Evolutionary conservation across 1,140 invertebrate genomes (phyloP).

Genomic region (Onthophagus taurus): DNA sequence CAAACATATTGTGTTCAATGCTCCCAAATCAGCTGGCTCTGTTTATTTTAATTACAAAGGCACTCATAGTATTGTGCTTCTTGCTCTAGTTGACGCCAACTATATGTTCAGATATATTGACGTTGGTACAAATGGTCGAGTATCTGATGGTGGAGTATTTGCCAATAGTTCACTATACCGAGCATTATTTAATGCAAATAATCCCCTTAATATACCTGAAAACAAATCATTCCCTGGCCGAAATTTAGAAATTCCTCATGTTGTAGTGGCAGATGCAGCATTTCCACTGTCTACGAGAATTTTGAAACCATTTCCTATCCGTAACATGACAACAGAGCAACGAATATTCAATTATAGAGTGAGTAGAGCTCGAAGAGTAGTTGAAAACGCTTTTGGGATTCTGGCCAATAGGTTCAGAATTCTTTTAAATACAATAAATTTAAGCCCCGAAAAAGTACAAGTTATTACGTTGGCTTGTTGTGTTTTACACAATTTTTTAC

Average conservation of each 20-base stretch:
- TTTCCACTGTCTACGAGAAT: too few relatives aligned
- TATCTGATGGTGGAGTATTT: constrained; percentile 29
- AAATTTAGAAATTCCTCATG: constrained; percentile 16
- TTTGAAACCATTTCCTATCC: too few relatives aligned
- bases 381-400: too few relatives aligned
- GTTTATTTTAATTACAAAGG: constrained; percentile 39
- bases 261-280: constrained; percentile 36
- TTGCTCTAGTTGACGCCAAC: constrained; percentile 5
- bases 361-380: too few relatives aligned
- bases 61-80: constrained; percentile 25
- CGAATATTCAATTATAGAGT: too few relatives aligned
- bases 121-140: constrained; percentile 26
- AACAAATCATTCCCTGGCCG: constrained; percentile 10
- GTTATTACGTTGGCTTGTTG: too few relatives aligned
- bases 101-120: constrained; percentile 16
- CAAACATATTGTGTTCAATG: constrained; percentile 34
- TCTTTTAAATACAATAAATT: too few relatives aligned
- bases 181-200: background rate
- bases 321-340: too few relatives aligned
- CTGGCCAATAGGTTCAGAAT: too few relatives aligned
- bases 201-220: constrained; percentile 13
- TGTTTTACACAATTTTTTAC: too few relatives aligned
- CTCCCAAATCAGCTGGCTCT: constrained; percentile 32
- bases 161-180: constrained; percentile 16
- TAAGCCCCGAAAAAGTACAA: too few relatives aligned